Base-by-base conservation (phyloP, 2,888 invertebrate genomes). In the Epirrhoe tristata region DNA sequence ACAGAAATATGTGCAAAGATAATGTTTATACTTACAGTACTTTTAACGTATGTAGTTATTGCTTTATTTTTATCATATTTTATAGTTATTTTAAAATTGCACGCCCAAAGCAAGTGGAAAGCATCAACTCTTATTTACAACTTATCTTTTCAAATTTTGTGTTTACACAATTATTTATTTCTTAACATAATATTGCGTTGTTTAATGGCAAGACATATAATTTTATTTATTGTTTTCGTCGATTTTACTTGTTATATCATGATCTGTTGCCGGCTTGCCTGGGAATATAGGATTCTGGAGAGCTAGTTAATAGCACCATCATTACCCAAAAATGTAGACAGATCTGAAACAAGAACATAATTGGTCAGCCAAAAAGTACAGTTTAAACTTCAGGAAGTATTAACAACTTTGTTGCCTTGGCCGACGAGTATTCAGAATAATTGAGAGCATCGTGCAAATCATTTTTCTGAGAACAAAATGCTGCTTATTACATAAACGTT, bases 321-420 rank as follows among this genome's bases (percentile, higher is more conserved):
- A 97, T 94, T 58, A 97, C 97, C 97, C 97, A 97, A 17, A 97
- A 87, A 85, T 98, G 98, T 12, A 98, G 92, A 58, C 97, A 88
- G n/a, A 95, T 88, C 96, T 96, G 91, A 34, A 79, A 80, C 52
- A 62, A 72, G 74, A 67, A 59, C 58, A n/a, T 12, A 43, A 12
- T 55, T 16, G 3, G 3, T 43, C 12, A 10, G 5, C 2, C 8
- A 39, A 2, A 39, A 39, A 2, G 8, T 7, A 6, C 39, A 39
- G 39, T n/a, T n/a, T n/a, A n/a, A n/a, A n/a, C 36, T 10, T 36
- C 10, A 36, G 10, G 5, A 36, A 10, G 6, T 36, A 6, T 8
- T 3, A 5, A 8, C 5, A 36, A 8, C 36, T 36, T 36, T 5
- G 36, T 36, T n/a, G n/a, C n/a, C n/a, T n/a, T n/a, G n/a, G n/a